Evolutionary conservation across 2,888 invertebrate genomes (phyloP).

Genomic region (Myopa testacea): DNA sequence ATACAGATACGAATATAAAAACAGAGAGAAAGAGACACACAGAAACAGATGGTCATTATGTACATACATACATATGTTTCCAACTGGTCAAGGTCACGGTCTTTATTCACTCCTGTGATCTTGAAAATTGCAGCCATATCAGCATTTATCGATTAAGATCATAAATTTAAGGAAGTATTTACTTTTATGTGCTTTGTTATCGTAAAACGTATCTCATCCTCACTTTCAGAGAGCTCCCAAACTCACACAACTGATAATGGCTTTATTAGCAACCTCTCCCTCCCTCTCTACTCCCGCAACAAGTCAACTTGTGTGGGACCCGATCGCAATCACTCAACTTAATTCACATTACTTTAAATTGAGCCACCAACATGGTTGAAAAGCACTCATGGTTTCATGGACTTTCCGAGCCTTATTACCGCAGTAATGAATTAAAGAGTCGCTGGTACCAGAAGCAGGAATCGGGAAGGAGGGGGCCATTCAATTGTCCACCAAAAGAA

Average conservation of each 20-base stretch:
- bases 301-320: conserved; percentile 29
- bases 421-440: background rate
- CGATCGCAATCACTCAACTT: conserved; percentile 31
- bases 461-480: background rate
- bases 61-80: too few species aligned
- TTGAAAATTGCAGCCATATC: too few species aligned
- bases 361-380: conserved; percentile 17
- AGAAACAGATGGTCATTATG: background rate
- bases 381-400: background rate
- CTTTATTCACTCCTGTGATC: too few species aligned
- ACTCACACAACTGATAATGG: background rate
- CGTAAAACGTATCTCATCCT: background rate
- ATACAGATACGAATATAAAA: too few species aligned
- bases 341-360: conserved; percentile 28
- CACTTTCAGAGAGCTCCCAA: background rate
- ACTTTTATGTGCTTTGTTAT: background rate
- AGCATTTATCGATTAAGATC: too few species aligned
- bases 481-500: background rate
- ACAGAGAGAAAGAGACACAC: background rate
- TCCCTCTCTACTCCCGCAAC: background rate
- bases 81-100: too few species aligned
- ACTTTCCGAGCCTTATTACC: background rate
- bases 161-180: background rate
- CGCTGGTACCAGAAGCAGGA: background rate
- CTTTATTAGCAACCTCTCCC: conserved; percentile 11